Evolutionary conservation across 2,797 vertebrate species (phyloP), one percentile per base, ranked within the genome.

Genomic region (Anas flavirostris): DNA sequence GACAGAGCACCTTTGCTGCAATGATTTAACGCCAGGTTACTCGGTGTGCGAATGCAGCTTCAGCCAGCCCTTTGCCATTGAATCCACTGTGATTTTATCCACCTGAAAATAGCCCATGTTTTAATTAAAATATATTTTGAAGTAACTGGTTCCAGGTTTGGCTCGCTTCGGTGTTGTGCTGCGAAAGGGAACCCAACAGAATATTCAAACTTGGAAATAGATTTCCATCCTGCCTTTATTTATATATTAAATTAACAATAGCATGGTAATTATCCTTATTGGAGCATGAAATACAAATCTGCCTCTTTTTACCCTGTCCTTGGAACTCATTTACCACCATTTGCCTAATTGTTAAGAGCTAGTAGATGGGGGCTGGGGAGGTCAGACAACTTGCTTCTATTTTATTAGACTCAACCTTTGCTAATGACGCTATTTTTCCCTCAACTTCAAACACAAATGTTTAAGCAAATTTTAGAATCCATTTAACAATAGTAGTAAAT

Each of bases 211-310:
- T 73, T 81, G 80, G 39, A 90, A 89, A 91, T 76, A 6, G 16
- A 93, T 96, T 96, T 93, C 80, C 48, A 86, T 83, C 75, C 31
- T 91, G 73, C 68, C 74, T 95, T 96, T 96, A 86, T 94, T 95
- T 95, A 86, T 86, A 86, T 97, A 94, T 88, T 94, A 94, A 91
- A 95, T 94, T 95, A 95, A 91, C 86, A 92, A 94, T 87, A 87
- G 70, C 44, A n/a, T 73, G 63, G 91, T 91, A 86, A 93, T 96
- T 96, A 82, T 86, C 52, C 77, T 90, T 95, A 85, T 81, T 96
- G 94, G 93, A 95, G 88, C 86, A 90, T 95, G 94, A 95, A 96
- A 89, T 96, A 86, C 73, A 96, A 90, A 96, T 96, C 84, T 96
- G 86, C 74, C 90, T 94, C 67, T 94, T 86, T 95, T 77, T 39